Base-by-base conservation (phyloP, 2,797 vertebrate genomes). In the Catamblyrhynchus diadema region DNA sequence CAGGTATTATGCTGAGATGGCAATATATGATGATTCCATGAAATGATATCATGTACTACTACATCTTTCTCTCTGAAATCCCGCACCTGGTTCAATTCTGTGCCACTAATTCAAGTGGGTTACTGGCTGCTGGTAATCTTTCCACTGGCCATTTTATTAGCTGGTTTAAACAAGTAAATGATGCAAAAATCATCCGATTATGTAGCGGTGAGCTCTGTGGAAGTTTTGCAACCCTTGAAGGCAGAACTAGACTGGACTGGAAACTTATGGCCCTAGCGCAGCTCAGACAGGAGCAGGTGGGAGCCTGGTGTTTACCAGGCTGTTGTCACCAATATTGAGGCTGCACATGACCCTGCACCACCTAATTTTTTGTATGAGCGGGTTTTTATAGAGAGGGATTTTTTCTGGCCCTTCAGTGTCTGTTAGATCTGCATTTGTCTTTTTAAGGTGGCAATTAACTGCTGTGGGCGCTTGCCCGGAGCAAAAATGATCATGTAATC, bases 291-390 rank as follows among this genome's bases (percentile, higher is more conserved):
- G 61, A 85, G 33, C 59, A 61, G 50, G 41, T 64, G 48, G 50
- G 60, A 67, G 25, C 9, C n/a, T 20, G 32, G 32, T 32, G 16
- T 41, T 89, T 16, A 66, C 16, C 17, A 42, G 12, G 21, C n/a
- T 44, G 18, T 32, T 0, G 0, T n/a, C 57, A n/a, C 3, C 4
- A 62, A 6, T 23, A 30, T 16, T 22, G 32, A 24, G 35, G 12
- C 47, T 61, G 24, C 28, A 4, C 19, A 4, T 35, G 21, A 56
- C 27, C 30, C 42, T 57, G 53, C 35, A 48, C 8, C 8, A 5
- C 19, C 30, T 48, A 48, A 8, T 57, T 80, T 39, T n/a, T 28
- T 28, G 12, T 23, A 12, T n/a, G 16, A 88, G 37, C 15, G 10
- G n/a, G n/a, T n/a, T n/a, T n/a, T n/a, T 8, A 23, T 9, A 35